Base-by-base conservation (phyloP, 2,113 vertebrate genomes). In the Melanostigma gelatinosum region DNA sequence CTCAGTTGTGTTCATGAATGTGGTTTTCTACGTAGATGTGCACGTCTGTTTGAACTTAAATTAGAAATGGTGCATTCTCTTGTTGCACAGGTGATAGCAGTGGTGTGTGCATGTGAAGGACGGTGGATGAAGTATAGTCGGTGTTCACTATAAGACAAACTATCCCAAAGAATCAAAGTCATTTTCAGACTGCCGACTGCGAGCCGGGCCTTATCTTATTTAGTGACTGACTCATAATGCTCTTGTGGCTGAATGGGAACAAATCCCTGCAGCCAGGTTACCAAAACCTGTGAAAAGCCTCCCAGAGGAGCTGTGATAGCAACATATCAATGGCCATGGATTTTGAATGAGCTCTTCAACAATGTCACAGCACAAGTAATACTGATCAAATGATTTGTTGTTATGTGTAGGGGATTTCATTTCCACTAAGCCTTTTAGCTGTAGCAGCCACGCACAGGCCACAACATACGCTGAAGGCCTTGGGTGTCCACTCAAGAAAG, bases 251-350 rank as follows among this genome's bases (percentile, higher is more conserved):
- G 44, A 79, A 66, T 52, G 62, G 52, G 70, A 73, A 50, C 48
- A 73, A 73, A 73, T 80, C 62, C 62, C 62, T 50, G 62, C 42
- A 66, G 69, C 62, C 60, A 27, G 44, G 34, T 62, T 15, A 72
- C 27, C 63, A n/a, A 57, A 24, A 46, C 75, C 27, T 61, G 22
- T 77, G 65, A 50, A 77, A 78, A 70, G 66, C 66, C 44, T 70
- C 50, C 7, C 34, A 63, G 46, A 54, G 46, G 34, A 62, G 55
- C 7, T 77, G 15, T 52, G 36, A 36, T 24, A 38, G 75, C 65
- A 13, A 44, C 54, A 16, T 67, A 67, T 67, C 11, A 77, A 50
- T 68, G 65, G 7, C 16, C 16, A 29, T 6, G 32, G 16, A 32
- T 78, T 52, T 50, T 8, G n/a, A 70, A 40, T 62, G 44, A 78